A percentile compares a stretch with the other conserved stretches of the same genome.
phyloP scores from a whole-genome alignment of 92 coral and sea anemone species.

The Epizoanthus stellaris region DNA sequence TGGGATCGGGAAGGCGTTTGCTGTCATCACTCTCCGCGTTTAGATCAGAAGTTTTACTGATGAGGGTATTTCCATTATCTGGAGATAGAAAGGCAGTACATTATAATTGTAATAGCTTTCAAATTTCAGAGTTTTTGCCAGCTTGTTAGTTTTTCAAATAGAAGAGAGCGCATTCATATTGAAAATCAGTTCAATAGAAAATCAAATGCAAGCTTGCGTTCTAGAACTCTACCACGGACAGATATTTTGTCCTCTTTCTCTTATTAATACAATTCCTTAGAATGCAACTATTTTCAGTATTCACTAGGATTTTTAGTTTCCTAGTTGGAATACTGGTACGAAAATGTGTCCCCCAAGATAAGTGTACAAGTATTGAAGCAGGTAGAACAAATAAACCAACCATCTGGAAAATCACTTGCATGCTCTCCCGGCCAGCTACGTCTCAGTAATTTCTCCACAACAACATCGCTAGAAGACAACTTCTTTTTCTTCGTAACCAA shows the following conservation, averaged over 20 bases:
- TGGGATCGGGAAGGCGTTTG: too few species aligned
- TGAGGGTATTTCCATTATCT: too few species aligned
- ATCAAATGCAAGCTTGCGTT: constrained; percentile 38
- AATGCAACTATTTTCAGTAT: not conserved
- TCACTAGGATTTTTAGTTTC: not conserved
- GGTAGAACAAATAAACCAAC: constrained; percentile 23
- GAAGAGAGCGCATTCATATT: constrained; percentile 14
- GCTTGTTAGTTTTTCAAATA: not conserved
- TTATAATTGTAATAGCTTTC: not conserved
- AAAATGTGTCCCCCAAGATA: not conserved
- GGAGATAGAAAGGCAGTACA: too few species aligned
- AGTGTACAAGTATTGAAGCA: constrained; percentile 8
- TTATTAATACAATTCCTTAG: too few species aligned
- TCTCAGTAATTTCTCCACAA: not conserved
- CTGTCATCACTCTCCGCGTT: too few species aligned
- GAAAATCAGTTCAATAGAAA: constrained; percentile 45
- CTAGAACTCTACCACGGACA: not conserved
- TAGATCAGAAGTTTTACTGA: too few species aligned
- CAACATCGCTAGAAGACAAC: not conserved
- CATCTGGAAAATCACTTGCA: constrained; percentile 36
- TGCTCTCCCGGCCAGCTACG: not conserved
- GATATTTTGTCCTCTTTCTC: not conserved
- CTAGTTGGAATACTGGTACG: constrained; percentile 13
- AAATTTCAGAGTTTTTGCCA: not conserved
- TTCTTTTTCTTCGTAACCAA: constrained; percentile 38